These are phyloP conservation scores for Tinea semifulvella DNA, from an alignment of 2,888 invertebrate genomes.

Conservation along the genomic window DNA sequence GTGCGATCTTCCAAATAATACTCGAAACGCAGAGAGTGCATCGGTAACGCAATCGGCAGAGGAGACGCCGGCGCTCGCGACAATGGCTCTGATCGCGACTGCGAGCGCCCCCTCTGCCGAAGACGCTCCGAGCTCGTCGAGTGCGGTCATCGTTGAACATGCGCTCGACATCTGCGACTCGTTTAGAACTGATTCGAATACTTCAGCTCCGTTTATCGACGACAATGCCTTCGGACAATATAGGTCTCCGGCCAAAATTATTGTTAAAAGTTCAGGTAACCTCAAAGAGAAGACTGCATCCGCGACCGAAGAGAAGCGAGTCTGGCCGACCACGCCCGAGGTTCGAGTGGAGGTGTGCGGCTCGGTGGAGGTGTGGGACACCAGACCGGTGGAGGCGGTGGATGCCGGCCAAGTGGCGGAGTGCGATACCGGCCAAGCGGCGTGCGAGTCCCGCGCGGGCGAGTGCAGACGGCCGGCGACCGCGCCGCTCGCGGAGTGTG, in stretches of 20 bases:
- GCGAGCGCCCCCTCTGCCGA: neutral
- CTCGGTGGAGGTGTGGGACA: neutral
- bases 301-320: neutral
- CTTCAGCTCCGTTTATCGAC: too few relatives aligned
- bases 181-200: neutral
- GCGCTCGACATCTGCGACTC: too few relatives aligned
- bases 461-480: constrained; percentile 14
- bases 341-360: neutral
- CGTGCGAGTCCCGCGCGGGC: constrained; percentile 18
- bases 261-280: neutral
- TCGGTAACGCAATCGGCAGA: constrained; percentile 16
- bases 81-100: neutral
- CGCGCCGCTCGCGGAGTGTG: constrained; percentile 75
- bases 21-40: constrained; percentile 17
- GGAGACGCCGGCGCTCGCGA: neutral
- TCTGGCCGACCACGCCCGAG: neutral
- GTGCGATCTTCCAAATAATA: constrained; percentile 30
- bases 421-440: constrained; percentile 16
- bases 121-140: neutral
- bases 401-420: too few relatives aligned
- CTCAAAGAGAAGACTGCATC: neutral
- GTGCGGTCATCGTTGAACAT: neutral
- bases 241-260: too few relatives aligned
- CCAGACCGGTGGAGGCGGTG: constrained; percentile 43
- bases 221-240: too few relatives aligned